Conservation (phyloP, 2,797 vertebrate genomes). For the Hafferia zeledoni region DNA sequence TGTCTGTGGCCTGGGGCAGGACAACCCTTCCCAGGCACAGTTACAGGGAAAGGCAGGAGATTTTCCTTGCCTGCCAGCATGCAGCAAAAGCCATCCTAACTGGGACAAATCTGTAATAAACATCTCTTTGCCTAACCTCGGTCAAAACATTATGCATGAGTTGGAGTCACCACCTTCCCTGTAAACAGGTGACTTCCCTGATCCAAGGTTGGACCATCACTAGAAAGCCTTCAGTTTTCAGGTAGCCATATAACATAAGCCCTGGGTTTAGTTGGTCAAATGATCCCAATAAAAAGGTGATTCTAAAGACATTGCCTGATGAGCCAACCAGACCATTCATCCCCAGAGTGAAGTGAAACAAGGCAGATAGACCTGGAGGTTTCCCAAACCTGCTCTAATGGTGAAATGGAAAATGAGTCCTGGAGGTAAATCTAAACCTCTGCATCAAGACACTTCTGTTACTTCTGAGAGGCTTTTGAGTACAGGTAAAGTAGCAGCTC, state of each 20-base stretch:
- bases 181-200: background rate
- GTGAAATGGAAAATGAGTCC: background rate
- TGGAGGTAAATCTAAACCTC: background rate
- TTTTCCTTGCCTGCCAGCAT: background rate
- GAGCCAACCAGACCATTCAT: background rate
- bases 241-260: background rate
- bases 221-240: background rate
- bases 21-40: background rate
- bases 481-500: background rate
- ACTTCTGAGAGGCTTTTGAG: background rate
- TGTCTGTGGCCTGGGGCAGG: background rate
- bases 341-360: background rate
- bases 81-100: background rate
- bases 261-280: background rate
- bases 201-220: background rate
- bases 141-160: background rate
- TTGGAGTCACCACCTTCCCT: background rate
- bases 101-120: background rate
- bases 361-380: background rate
- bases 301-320: background rate
- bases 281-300: background rate
- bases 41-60: background rate
- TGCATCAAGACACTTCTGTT: background rate
- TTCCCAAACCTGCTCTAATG: background rate
- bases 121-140: background rate